Base-by-base conservation (phyloP, 2,113 vertebrate genomes). In the Micronycteris hirsuta region DNA sequence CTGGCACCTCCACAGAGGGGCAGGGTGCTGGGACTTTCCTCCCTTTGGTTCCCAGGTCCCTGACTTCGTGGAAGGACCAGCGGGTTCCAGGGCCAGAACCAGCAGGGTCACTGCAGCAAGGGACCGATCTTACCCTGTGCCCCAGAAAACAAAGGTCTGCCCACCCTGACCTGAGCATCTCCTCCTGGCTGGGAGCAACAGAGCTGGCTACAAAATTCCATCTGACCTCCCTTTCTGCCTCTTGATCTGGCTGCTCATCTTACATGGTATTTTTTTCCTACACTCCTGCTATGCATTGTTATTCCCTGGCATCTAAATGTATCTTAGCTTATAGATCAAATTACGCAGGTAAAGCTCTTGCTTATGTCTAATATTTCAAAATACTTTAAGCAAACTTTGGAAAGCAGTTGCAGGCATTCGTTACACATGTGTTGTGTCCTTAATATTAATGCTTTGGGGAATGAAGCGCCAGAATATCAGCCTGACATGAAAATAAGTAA, bases 61-160 rank as follows among this genome's bases (percentile, higher is more conserved):
- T 3, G 12, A 31, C 54, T 41, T 7, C 31, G 47, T 4, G 38
- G 58, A 33, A 47, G 45, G 45, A 26, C 41, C 49, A 9, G 61
- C 0, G 5, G 31, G n/a, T 22, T 52, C 49, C 3, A 38, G 49
- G 56, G 28, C 16, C 17, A 73, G n/a, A 49, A 20, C 0, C 38
- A 49, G 78, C 1, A 13, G 15, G 8, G 1, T 7, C 19, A 15
- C 61, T 2, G 0, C 0, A 36, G 24, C 17, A 33, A 43, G 65
- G 22, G 2, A 3, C 14, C 0, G 58, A 33, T 12, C 15, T 6
- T 3, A 2, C 28, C 43, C 36, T 20, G 17, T 0, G 52, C 10
- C n/a, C 10, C 31, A 54, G 77, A 4, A 38, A 43, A 65, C 0
- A 17, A 28, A n/a, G 9, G 43, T 26, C 2, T 67, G 38, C 65